phyloP scores from a whole-genome alignment of 2,888 invertebrate genomes.

The Zeuzera pyrina region DNA sequence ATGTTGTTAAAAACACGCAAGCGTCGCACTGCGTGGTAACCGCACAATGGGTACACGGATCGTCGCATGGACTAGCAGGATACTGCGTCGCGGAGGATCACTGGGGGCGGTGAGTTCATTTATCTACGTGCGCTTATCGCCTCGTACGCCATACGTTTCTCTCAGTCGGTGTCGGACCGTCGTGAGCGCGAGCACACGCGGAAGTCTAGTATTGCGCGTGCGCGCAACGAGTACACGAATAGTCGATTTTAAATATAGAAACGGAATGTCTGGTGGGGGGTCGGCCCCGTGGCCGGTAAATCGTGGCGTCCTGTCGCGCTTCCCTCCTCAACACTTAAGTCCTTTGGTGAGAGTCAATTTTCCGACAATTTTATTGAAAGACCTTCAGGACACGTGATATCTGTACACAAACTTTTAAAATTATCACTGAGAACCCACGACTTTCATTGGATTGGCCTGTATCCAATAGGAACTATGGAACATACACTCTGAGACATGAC shows the following conservation, averaged over 20 bases:
- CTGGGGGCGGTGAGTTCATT: conserved; percentile 67
- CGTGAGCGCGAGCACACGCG: conserved; percentile 68
- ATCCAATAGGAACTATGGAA: conserved; percentile 61
- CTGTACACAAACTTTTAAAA: conserved; percentile 57
- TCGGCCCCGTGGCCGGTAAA: conserved; percentile 84
- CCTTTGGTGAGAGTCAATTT: conserved; percentile 61
- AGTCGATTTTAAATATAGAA: conserved; percentile 67
- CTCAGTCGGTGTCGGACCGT: conserved; percentile 65
- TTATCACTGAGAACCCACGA: conserved; percentile 49
- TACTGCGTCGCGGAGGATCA: conserved; percentile 62
- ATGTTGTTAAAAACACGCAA: conserved; percentile 21
- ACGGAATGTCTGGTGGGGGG: conserved; percentile 70
- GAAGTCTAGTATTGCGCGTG: conserved; percentile 68
- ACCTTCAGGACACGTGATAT: conserved; percentile 47
- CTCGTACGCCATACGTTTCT: conserved; percentile 30
- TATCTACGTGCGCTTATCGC: conserved; percentile 61
- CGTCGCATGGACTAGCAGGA: conserved; percentile 58
- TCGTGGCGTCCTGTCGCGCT: conserved; percentile 71
- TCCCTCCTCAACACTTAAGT: conserved; percentile 47
- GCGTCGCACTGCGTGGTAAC: conserved; percentile 17
- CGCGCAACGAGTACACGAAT: conserved; percentile 66
- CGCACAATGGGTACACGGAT: conserved; percentile 47
- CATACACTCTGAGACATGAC: conserved; percentile 51
- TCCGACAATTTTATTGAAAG: conserved; percentile 31
- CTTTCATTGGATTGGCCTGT: conserved; percentile 62